Percentiles rank a stretch among this genome's conserved stretches.
phyloP scores from a whole-genome alignment of 2,797 vertebrate genomes.

The Pseudomugil tenellus region DNA sequence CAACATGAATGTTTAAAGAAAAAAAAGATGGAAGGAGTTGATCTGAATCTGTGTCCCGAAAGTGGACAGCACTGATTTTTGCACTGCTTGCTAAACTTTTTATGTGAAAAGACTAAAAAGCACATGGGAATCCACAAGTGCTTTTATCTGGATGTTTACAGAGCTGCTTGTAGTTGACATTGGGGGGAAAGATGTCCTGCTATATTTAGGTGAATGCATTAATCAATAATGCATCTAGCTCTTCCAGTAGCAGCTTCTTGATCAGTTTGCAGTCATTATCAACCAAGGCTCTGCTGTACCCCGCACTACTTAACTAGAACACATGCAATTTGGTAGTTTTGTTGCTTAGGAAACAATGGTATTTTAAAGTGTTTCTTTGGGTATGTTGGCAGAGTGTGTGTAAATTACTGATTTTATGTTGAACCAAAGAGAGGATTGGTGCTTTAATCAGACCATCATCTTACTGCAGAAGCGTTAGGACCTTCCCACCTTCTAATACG shows the following conservation, averaged over 20 bases:
- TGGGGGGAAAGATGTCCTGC: slow-evolving; percentile 46
- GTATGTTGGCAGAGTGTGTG: neutral
- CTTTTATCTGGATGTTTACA: slow-evolving; percentile 29
- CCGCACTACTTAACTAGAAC: neutral
- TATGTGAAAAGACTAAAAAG: slow-evolving; percentile 15
- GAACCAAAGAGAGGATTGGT: neutral
- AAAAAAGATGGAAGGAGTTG: neutral
- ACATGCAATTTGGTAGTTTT: neutral
- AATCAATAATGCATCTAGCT: slow-evolving; percentile 70
- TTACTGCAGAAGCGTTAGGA: neutral
- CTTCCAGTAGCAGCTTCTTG: slow-evolving; percentile 31
- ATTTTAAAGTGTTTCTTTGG: neutral
- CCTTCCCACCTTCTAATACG: neutral
- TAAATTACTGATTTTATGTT: neutral
- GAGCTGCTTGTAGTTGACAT: slow-evolving; percentile 31
- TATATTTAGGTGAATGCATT: slow-evolving; percentile 70
- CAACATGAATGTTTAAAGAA: neutral
- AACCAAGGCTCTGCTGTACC: slow-evolving; percentile 1
- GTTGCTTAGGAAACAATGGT: neutral
- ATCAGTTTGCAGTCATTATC: slow-evolving; percentile 39
- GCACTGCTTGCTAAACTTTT: neutral
- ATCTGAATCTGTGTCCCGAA: slow-evolving; percentile 1
- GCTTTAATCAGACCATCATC: neutral
- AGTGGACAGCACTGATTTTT: slow-evolving; percentile 1
- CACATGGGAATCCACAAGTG: slow-evolving; percentile 14